phyloP scores from a whole-genome alignment of 2,797 vertebrate genomes.

The Cossypha caffra region DNA sequence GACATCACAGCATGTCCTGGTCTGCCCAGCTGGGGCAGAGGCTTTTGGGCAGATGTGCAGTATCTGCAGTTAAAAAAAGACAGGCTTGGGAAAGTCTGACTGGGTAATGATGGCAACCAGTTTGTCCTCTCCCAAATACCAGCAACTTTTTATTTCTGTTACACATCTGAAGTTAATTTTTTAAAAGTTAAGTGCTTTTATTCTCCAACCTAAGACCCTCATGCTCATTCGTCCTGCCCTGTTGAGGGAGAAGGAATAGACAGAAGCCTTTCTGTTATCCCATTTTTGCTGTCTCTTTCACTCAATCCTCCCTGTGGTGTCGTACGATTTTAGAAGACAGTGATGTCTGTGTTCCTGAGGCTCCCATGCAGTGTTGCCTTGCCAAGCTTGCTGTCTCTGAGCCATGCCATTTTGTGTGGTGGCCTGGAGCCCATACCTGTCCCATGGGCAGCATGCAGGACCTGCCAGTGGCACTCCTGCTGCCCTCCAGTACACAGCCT shows the following conservation, averaged over 20 bases:
- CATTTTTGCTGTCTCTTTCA: background rate
- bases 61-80: background rate
- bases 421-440: background rate
- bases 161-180: background rate
- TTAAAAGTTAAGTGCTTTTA: background rate
- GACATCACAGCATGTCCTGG: accelerated
- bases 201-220: background rate
- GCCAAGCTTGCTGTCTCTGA: background rate
- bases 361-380: background rate
- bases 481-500: background rate
- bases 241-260: background rate
- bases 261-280: background rate
- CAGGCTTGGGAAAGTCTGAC: background rate
- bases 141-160: background rate
- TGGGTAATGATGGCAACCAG: background rate
- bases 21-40: background rate
- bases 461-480: background rate
- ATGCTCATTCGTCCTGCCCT: background rate
- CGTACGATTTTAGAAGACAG: background rate
- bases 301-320: background rate
- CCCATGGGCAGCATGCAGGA: background rate
- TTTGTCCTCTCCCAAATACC: background rate
- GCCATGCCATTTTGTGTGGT: accelerated
- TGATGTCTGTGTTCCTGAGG: background rate
- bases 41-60: background rate